phyloP scores from a whole-genome alignment of 2,888 invertebrate genomes.

The Mechanitis mazaeus region DNA sequence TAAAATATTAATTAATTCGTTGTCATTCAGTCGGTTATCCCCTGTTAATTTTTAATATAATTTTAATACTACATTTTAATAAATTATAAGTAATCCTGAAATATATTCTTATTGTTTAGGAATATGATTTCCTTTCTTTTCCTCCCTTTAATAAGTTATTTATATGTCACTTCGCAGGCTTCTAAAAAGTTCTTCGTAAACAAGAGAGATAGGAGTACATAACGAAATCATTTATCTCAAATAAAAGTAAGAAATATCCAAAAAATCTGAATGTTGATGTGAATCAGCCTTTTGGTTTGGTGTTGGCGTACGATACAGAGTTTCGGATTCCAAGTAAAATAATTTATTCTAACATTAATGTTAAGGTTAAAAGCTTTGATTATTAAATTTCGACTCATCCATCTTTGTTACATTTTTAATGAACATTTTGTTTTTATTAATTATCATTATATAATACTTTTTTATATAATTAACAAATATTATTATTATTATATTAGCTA shows the following conservation, averaged over 20 bases:
- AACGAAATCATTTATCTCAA: neutral
- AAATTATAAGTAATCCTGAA: too few species aligned
- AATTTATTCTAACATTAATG: constrained; percentile 1
- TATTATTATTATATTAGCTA: too few species aligned
- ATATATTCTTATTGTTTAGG: too few species aligned
- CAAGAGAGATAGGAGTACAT: constrained; percentile 6
- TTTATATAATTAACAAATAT: too few species aligned
- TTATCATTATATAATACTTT: too few species aligned
- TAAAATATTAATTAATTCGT: too few species aligned
- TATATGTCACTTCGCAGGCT: constrained; percentile 7
- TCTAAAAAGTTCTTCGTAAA: neutral
- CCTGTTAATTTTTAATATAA: too few species aligned
- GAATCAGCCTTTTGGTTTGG: neutral
- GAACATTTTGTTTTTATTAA: too few species aligned
- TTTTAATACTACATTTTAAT: too few species aligned
- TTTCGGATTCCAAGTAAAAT: constrained; percentile 11
- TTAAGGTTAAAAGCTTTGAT: neutral
- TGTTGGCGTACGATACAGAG: constrained; percentile 3
- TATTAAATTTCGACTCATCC: neutral
- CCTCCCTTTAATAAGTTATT: neutral
- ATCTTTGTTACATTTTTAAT: neutral
- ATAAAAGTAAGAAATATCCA: neutral
- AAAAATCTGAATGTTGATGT: neutral
- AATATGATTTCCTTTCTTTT: too few species aligned
- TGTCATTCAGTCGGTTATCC: too few species aligned